These are phyloP conservation scores for Pogonophryne albipinna DNA, from an alignment of 2,797 vertebrate genomes.

Conservation along the genomic window DNA sequence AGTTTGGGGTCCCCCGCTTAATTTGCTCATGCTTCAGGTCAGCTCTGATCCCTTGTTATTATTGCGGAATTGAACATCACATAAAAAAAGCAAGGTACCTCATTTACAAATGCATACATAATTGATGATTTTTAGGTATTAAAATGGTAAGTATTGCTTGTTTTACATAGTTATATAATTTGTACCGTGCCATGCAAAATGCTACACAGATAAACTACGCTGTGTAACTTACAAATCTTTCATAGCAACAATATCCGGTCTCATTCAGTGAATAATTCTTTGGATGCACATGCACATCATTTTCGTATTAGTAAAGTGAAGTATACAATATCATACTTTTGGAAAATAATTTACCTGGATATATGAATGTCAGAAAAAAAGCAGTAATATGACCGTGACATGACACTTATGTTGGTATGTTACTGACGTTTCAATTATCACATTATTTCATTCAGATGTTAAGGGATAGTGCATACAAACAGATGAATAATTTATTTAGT, in stretches of 20 bases:
- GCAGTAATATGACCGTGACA: conserved; percentile 52
- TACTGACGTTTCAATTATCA: conserved; percentile 41
- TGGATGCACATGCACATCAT: conserved; percentile 69
- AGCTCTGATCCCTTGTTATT: conserved; percentile 22
- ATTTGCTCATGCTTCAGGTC: conserved; percentile 15
- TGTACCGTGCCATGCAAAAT: conserved; percentile 68
- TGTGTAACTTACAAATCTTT: conserved; percentile 35
- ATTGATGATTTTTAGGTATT: conserved; percentile 38
- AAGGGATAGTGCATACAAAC: conserved; percentile 65
- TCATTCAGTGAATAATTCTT: conserved; percentile 51
- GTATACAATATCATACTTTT: conserved; percentile 38
- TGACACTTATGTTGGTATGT: conserved; percentile 43
- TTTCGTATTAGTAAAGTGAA: conserved; percentile 61
- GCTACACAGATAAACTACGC: conserved; percentile 35
- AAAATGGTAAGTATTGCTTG: conserved; percentile 52
- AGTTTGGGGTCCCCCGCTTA: background rate
- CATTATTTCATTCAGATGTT: conserved; percentile 53
- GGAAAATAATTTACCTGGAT: conserved; percentile 34
- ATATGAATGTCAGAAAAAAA: conserved; percentile 42
- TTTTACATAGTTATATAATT: conserved; percentile 47
- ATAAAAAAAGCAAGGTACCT: conserved; percentile 33
- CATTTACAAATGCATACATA: conserved; percentile 29
- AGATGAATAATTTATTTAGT: conserved; percentile 55
- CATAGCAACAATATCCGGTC: conserved; percentile 31
- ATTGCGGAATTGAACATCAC: conserved; percentile 41